phyloP scores from a whole-genome alignment of 2,888 invertebrate species.

The Xylota sylvarum region DNA sequence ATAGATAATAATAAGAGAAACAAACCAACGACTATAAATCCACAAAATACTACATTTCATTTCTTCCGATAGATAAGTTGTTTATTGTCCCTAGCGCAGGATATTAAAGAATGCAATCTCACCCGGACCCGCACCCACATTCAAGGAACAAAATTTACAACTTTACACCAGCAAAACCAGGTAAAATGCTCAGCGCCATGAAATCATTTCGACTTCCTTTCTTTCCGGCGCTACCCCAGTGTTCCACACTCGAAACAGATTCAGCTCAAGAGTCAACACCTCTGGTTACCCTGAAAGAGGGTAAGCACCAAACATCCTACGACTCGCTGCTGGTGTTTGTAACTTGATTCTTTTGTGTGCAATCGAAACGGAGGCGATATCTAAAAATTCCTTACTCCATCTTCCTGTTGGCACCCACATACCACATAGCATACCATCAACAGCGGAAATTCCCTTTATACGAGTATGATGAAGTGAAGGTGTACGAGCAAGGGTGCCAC shows the following conservation, averaged over 20 bases:
- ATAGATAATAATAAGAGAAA: slow-evolving; percentile 32
- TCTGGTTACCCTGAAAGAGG: slow-evolving; percentile 33
- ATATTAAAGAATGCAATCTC: slow-evolving; percentile 76
- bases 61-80: slow-evolving; percentile 74
- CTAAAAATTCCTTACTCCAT: slow-evolving; percentile 69
- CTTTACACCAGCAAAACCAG: slow-evolving; percentile 29
- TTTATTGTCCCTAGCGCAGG: slow-evolving; percentile 71
- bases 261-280: slow-evolving; percentile 57
- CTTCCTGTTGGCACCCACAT: slow-evolving; percentile 51
- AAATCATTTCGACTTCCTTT: slow-evolving; percentile 76
- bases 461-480: slow-evolving; percentile 59
- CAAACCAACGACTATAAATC: slow-evolving; percentile 56
- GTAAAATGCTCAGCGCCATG: slow-evolving; percentile 62
- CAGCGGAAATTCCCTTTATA: slow-evolving; percentile 68
- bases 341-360: slow-evolving; percentile 74
- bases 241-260: slow-evolving; percentile 24
- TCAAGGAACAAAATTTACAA: slow-evolving; percentile 20
- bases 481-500: slow-evolving; percentile 26
- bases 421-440: slow-evolving; percentile 14
- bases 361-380: slow-evolving; percentile 74
- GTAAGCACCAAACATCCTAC: slow-evolving; percentile 29
- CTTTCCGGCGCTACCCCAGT: slow-evolving; percentile 58
- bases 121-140: not conserved
- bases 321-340: slow-evolving; percentile 31
- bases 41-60: slow-evolving; percentile 65